phyloP scores from a whole-genome alignment of 2,888 invertebrate genomes.

The Polymixis lichenea region DNA sequence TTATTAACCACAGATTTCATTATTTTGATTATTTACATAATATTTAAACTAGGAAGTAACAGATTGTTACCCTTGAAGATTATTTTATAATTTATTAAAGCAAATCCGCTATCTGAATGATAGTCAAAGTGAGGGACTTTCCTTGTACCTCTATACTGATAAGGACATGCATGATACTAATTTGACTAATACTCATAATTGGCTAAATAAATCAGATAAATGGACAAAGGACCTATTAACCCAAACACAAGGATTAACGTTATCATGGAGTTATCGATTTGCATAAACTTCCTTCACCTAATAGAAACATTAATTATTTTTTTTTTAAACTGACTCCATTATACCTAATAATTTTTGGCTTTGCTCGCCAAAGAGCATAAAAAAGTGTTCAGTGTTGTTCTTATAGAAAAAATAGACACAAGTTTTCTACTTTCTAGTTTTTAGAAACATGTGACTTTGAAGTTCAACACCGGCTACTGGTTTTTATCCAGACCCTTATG shows the following conservation, averaged over 20 bases:
- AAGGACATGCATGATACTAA: constrained; percentile 47
- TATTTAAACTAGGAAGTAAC: not conserved
- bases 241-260: constrained; percentile 17
- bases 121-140: constrained; percentile 36
- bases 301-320: not conserved
- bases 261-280: constrained; percentile 11
- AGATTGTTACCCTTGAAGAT: constrained; percentile 26
- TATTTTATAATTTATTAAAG: constrained; percentile 6
- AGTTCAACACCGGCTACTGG: not conserved
- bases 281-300: not conserved
- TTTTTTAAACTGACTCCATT: not conserved
- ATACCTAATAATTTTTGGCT: not conserved
- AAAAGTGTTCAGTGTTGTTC: not conserved
- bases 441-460: not conserved
- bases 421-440: not conserved
- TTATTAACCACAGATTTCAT: not conserved
- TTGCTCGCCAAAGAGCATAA: not conserved
- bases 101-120: constrained; percentile 35
- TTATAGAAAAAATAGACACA: not conserved
- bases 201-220: constrained; percentile 31
- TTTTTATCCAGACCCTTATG: not conserved
- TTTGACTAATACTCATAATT: constrained; percentile 20
- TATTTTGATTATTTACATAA: constrained; percentile 4
- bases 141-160: constrained; percentile 49
- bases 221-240: constrained; percentile 27